Percentiles rank a stretch among this genome's conserved stretches.
Conservation (phyloP, 2,113 vertebrate species). For the Phyllopteryx taeniolatus region DNA sequence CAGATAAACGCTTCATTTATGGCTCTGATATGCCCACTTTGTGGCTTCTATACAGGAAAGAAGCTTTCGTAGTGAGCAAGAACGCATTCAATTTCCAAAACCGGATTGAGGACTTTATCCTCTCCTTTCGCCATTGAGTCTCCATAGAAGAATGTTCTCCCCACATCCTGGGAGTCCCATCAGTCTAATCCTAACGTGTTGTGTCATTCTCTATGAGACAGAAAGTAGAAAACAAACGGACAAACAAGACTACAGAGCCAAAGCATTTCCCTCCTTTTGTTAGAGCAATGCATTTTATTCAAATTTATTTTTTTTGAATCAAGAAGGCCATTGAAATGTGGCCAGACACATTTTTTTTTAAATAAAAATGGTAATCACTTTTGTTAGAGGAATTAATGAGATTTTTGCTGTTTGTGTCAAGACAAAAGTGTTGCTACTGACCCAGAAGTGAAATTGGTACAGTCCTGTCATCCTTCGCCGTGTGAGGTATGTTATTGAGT, state of each 20-base stretch:
- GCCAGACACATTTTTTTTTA: no score
- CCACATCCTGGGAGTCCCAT: background rate
- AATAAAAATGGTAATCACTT: background rate
- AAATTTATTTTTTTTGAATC: no score
- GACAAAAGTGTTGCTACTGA: no score
- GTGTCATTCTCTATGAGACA: background rate
- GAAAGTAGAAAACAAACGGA: background rate
- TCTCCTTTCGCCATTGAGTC: background rate
- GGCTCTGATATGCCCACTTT: background rate
- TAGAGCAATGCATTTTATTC: background rate
- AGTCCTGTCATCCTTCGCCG: background rate
- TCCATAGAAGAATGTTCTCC: background rate
- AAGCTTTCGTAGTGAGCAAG: background rate
- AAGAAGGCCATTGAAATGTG: background rate
- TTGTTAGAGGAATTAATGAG: background rate
- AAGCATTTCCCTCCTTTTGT: background rate
- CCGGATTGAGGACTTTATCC: background rate
- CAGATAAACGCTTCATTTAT: background rate
- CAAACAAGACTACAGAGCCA: background rate
- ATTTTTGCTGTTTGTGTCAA: background rate
- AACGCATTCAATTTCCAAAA: background rate
- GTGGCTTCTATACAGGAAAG: background rate
- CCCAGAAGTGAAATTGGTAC: background rate
- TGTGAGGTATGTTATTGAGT: background rate
- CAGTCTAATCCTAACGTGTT: background rate